Percentiles rank a stretch among this genome's conserved stretches.
These are phyloP conservation scores for Trichogramma evanescens DNA, from an alignment of 2,888 invertebrate genomes.

Conservation along the genomic window DNA sequence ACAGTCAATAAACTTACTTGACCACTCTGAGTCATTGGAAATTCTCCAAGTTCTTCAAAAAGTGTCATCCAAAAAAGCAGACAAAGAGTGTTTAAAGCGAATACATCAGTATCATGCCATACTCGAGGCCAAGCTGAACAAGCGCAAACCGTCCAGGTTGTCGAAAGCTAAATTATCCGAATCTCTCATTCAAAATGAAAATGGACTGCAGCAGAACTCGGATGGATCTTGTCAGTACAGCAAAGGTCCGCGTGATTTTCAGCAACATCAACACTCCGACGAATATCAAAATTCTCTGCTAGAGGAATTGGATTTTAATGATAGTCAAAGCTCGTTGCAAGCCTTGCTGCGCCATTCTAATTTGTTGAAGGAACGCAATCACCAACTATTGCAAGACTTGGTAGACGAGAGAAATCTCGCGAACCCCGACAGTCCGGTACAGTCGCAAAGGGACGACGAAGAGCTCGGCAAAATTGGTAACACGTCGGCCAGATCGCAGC, in stretches of 20 bases:
- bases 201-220: constrained; percentile 29
- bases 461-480: constrained; percentile 26
- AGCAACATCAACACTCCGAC: constrained; percentile 24
- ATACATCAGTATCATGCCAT: constrained; percentile 22
- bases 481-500: constrained; percentile 39
- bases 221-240: constrained; percentile 34
- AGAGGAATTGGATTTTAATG: constrained; percentile 35
- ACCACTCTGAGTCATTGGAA: constrained; percentile 11
- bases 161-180: constrained; percentile 29
- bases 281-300: constrained; percentile 31
- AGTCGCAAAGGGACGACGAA: constrained; percentile 24
- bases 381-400: constrained; percentile 34
- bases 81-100: constrained; percentile 32
- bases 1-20: constrained; percentile 9
- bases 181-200: constrained; percentile 20
- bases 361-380: constrained; percentile 35
- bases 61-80: constrained; percentile 23
- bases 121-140: constrained; percentile 33
- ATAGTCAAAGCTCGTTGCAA: constrained; percentile 37
- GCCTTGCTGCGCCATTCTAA: constrained; percentile 39
- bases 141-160: constrained; percentile 37
- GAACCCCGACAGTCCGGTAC: constrained; percentile 25
- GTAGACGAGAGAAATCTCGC: constrained; percentile 30
- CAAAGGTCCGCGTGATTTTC: constrained; percentile 36
- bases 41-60: constrained; percentile 17